A percentile compares a stretch with the other conserved stretches of the same genome.
Evolutionary conservation across 2,113 vertebrate genomes (phyloP).

Genomic region (Cochlearius cochlearius): DNA sequence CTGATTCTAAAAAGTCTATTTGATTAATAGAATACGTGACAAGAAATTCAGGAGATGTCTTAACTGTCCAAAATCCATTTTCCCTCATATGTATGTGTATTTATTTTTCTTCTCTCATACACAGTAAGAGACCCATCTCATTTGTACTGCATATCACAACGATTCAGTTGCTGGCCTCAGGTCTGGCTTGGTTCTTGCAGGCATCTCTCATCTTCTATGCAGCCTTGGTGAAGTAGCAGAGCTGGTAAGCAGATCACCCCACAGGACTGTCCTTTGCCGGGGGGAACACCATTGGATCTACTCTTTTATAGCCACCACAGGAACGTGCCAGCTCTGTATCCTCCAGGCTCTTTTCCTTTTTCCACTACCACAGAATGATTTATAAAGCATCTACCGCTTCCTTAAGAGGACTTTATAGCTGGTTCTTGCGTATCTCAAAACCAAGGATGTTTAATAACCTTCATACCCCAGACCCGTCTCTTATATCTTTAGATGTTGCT

Average conservation of each 20-base stretch:
- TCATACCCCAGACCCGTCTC: neutral
- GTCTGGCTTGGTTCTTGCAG: neutral
- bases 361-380: neutral
- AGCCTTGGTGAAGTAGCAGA: neutral
- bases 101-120: neutral
- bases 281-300: neutral
- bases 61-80: neutral
- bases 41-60: neutral
- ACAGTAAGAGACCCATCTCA: neutral
- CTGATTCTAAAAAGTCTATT: neutral
- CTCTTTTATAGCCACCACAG: neutral
- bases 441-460: neutral
- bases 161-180: neutral
- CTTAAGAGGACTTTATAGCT: neutral
- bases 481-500: neutral
- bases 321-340: neutral
- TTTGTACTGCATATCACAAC: neutral
- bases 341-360: neutral
- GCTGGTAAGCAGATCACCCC: neutral
- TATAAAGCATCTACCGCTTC: neutral
- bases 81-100: neutral
- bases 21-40: neutral
- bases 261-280: neutral
- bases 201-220: neutral
- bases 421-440: neutral